Conservation (phyloP, 2,113 vertebrate species). For the Malurus alboscapulatus region DNA sequence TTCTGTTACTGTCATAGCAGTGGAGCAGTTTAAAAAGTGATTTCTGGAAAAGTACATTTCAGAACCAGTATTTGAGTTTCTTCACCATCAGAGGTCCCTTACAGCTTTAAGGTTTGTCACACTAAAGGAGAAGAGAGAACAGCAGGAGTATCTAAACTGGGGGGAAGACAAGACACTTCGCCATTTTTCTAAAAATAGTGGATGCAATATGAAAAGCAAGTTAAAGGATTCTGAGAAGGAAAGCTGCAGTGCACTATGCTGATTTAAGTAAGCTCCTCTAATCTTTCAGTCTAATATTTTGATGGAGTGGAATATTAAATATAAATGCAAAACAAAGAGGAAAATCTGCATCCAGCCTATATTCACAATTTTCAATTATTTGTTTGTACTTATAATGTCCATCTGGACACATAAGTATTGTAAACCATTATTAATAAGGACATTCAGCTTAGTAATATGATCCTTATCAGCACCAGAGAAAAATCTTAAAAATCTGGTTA, state of each 20-base stretch:
- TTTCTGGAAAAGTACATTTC: neutral
- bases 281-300: neutral
- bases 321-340: neutral
- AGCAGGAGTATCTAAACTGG: neutral
- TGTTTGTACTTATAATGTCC: neutral
- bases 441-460: neutral
- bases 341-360: neutral
- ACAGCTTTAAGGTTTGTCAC: neutral
- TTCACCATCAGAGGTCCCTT: neutral
- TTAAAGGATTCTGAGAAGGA: neutral
- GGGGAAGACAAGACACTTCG: neutral
- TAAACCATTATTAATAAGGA: neutral
- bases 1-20: neutral
- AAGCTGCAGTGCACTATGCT: neutral
- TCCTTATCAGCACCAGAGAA: neutral
- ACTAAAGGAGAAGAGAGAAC: neutral
- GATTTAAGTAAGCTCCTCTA: neutral
- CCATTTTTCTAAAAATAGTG: conserved; percentile 7
- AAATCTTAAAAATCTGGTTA: conserved; percentile 18
- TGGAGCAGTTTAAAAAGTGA: neutral
- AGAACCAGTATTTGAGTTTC: neutral
- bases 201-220: neutral
- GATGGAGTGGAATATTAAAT: neutral
- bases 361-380: neutral
- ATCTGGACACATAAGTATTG: neutral